A percentile compares a stretch with the other conserved stretches of the same genome.
These are phyloP conservation scores for Euplagia quadripunctaria DNA, from an alignment of 2,888 invertebrate genomes.

Conservation along the genomic window DNA sequence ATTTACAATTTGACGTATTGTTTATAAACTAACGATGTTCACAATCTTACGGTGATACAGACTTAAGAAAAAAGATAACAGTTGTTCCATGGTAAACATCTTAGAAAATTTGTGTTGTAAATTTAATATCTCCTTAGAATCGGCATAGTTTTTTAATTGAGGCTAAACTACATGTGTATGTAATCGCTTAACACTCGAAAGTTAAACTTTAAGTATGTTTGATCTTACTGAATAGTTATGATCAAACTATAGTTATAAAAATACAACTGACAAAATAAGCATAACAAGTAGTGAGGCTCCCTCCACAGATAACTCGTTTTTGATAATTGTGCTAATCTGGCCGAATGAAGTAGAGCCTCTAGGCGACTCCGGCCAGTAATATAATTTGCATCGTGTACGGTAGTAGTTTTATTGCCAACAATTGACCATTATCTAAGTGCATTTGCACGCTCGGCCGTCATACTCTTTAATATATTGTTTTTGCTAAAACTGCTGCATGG, in stretches of 20 bases:
- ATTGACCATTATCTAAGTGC: slow-evolving; percentile 72
- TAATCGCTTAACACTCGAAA: not conserved
- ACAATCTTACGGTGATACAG: no score
- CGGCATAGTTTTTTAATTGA: no score
- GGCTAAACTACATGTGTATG: not conserved
- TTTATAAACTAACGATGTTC: no score
- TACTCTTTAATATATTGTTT: slow-evolving; percentile 68
- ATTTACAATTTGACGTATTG: no score
- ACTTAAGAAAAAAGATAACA: no score
- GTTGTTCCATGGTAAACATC: no score
- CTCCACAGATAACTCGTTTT: slow-evolving; percentile 58
- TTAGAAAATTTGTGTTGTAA: no score
- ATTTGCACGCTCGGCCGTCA: slow-evolving; percentile 73
- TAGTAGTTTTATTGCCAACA: slow-evolving; percentile 77
- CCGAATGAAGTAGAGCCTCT: slow-evolving; percentile 56
- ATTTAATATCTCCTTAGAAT: no score
- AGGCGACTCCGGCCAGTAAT: slow-evolving; percentile 62
- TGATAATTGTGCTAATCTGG: slow-evolving; percentile 67
- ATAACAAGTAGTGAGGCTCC: slow-evolving; percentile 3
- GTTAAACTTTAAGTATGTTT: not conserved
- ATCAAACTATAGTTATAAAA: not conserved
- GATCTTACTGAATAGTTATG: not conserved
- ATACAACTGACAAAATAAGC: not conserved
- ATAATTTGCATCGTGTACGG: slow-evolving; percentile 76
- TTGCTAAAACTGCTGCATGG: slow-evolving; percentile 17